Conservation (phyloP, 2,888 invertebrate species). For the Agonopterix heracliana region DNA sequence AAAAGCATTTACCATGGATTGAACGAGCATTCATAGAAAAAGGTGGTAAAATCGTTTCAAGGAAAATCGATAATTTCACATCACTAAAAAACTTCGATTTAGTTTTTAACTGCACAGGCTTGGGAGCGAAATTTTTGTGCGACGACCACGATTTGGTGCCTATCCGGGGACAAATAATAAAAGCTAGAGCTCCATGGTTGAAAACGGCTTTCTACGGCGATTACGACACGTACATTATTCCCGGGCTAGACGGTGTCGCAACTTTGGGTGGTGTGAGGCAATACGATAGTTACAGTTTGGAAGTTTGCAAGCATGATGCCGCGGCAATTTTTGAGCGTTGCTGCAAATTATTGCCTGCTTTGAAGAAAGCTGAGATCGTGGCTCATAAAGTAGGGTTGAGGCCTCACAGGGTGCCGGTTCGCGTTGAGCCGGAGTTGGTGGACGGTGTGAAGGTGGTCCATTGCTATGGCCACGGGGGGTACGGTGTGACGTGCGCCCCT, state of each 20-base stretch:
- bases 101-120: constrained; percentile 89
- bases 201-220: constrained; percentile 92
- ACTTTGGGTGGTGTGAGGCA: constrained; percentile 92
- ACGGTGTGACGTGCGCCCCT: constrained; percentile 93
- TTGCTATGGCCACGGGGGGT: constrained; percentile 97
- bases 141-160: constrained; percentile 85
- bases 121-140: constrained; percentile 87
- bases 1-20: constrained; percentile 86
- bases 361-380: constrained; percentile 76
- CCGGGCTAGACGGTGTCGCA: constrained; percentile 81
- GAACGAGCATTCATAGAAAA: constrained; percentile 75
- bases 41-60: constrained; percentile 78
- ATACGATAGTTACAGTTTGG: constrained; percentile 83
- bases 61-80: constrained; percentile 76
- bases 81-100: constrained; percentile 81
- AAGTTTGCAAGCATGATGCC: constrained; percentile 82
- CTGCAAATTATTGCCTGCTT: constrained; percentile 82
- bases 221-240: constrained; percentile 90
- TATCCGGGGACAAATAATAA: constrained; percentile 88
- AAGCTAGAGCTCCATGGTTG: constrained; percentile 91
- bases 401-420: constrained; percentile 84
- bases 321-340: constrained; percentile 88
- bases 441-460: constrained; percentile 82
- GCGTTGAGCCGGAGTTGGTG: constrained; percentile 81
- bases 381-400: constrained; percentile 86